Base-by-base conservation (phyloP, 2,888 invertebrate genomes). In the Morpho helenor region DNA sequence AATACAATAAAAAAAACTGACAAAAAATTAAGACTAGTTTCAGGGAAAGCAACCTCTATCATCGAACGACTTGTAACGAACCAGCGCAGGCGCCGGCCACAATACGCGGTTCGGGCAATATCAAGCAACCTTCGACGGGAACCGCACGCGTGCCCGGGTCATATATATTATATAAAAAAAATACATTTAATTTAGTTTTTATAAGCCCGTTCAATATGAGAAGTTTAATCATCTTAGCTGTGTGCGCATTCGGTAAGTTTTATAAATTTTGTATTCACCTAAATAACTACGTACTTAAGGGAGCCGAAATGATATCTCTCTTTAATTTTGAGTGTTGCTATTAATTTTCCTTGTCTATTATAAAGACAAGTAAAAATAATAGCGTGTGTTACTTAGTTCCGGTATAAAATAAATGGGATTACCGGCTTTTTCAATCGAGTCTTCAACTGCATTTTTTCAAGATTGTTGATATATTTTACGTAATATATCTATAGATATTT, bases 191-290 rank as follows among this genome's bases (percentile, higher is more conserved):
- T 66, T 65, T 63, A 67, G 62, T 69, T 72, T 64, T 23, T 57
- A 48, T 10, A 54, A 42, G 48, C 47, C 23, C 67, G 64, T 65
- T 67, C 68, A 79, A 76, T 68, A 88, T 89, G 89, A 83, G 80
- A 69, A 82, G 76, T 73, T 78, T 84, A 72, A 64, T 87, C 55
- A 64, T 80, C 62, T 69, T 85, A 59, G 79, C 81, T 57, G 68
- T 73, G 66, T 79, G 75, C 69, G 83, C 77, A 68, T 68, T 83
- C 54, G 88, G 88, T 88, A 70, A 86, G 88, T 87, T 46, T 22
- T 39, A 40, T 46, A 8, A 8, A 39, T 49, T 61, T 39, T 46
- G 9, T 31, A 41, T 41, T 10, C 8, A 40, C 6, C 1, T n/a
- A 40, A 10, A 39, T 46, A 45, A 6, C n/a, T 31, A 43, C n/a